Conservation (phyloP, 2,113 vertebrate species). For the Pagrus major region DNA sequence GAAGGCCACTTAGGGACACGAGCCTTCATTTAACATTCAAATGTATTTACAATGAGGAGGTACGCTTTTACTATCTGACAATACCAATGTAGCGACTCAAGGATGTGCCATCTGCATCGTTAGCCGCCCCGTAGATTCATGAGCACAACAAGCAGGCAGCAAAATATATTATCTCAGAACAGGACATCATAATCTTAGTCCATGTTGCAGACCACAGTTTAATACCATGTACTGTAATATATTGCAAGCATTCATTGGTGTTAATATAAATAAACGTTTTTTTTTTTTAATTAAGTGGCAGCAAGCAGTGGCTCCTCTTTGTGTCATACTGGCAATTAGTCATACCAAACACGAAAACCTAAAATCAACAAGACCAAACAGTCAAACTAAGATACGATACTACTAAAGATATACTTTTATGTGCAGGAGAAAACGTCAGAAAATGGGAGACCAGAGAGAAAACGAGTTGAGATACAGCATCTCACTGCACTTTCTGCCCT, state of each 20-base stretch:
- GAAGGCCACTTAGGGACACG: not conserved
- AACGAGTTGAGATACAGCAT: not conserved
- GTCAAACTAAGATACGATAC: not conserved
- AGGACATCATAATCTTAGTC: not conserved
- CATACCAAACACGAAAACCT: not conserved
- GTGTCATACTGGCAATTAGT: not conserved
- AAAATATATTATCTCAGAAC: not conserved
- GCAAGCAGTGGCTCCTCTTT: not conserved
- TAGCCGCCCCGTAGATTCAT: not conserved
- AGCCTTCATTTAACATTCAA: constrained; percentile 5
- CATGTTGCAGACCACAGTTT: not conserved
- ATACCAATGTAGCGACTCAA: not conserved
- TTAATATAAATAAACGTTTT: constrained; percentile 9
- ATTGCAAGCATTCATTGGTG: not conserved
- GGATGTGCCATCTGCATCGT: not conserved
- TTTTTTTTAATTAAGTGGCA: not conserved
- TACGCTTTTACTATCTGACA: not conserved
- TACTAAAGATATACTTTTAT: not conserved
- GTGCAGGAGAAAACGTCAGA: not conserved
- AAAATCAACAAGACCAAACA: not conserved
- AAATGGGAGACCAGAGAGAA: not conserved
- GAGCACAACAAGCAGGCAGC: not conserved
- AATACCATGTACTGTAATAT: not conserved
- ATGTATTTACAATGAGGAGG: not conserved
- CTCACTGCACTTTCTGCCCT: constrained; percentile 15